phyloP scores from a whole-genome alignment of 2,797 vertebrate genomes.

The Bucorvus abyssinicus region DNA sequence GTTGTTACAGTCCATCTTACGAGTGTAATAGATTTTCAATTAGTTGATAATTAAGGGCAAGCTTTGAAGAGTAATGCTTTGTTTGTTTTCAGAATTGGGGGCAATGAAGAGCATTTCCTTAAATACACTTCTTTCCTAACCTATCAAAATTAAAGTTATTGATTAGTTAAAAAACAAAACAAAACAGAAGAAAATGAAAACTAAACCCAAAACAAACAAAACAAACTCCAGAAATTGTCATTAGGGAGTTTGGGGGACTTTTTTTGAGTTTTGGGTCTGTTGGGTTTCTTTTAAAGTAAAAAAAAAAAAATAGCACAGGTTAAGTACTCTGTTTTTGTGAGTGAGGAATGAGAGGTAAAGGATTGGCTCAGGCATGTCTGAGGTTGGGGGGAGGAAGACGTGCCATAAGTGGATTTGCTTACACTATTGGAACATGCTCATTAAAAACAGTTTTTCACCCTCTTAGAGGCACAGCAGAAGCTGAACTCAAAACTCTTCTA shows the following conservation, averaged over 20 bases:
- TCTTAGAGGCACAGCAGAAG: not conserved
- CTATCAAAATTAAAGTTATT: not conserved
- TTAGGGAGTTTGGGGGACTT: not conserved
- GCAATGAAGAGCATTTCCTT: not conserved
- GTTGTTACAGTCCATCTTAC: not conserved
- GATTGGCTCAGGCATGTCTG: not conserved
- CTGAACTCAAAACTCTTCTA: not conserved
- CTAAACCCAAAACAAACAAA: not conserved
- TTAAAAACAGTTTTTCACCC: not conserved
- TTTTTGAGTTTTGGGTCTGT: not conserved
- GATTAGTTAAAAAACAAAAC: not conserved
- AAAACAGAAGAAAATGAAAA: not conserved
- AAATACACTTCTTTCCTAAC: not conserved
- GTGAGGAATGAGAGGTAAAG: not conserved
- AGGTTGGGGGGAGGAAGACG: not conserved
- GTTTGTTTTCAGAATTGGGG: not conserved
- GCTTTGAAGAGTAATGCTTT: not conserved
- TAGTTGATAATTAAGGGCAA: not conserved
- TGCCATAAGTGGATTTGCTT: not conserved
- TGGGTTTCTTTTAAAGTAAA: not conserved
- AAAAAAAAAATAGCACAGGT: not conserved
- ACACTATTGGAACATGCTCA: not conserved
- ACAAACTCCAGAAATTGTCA: accelerated
- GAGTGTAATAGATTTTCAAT: not conserved
- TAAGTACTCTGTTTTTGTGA: not conserved